Evolutionary conservation across 2,888 invertebrate species (phyloP), one percentile per base, ranked within the genome.

Genomic region (Falcaria lacertinaria): DNA sequence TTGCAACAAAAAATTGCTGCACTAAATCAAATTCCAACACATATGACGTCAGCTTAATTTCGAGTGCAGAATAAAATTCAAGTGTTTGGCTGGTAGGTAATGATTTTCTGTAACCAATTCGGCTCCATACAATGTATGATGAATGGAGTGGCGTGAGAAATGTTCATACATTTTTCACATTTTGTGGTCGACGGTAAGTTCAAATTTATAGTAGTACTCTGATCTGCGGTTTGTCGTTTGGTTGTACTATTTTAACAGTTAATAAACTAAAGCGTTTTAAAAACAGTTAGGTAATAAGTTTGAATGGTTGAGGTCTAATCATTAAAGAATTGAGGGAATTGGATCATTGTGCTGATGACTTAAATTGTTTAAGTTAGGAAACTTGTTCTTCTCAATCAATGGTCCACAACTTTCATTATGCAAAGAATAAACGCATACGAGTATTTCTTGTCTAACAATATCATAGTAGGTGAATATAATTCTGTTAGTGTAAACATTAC

Each of bases 101-200:
- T 28, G 28, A 38, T 38, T 34, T 38, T 40, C 25, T 40, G 34
- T 42, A 37, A 42, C 17, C 34, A 41, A 28, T 34, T 38, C 54
- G 63, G 64, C 56, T 46, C 60, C 28, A 8, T 56, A 74, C 78
- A 80, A 74, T 73, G 73, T 73, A 57, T 56, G 51, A 58, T 56
- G 54, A 68, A 60, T 72, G 57, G 63, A 73, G 74, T 68, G 57
- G 53, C 75, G 72, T 77, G 78, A 75, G 78, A 79, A 80, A 77
- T 71, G 52, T 52, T 40, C 47, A 42, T 44, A 47, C 60, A 66
- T 73, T 68, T 64, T 62, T 70, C 60, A 59, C 58, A 17, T 35
- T 36, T 19, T 14, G 14, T 19, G 37, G 22, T 13, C 37, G 17
- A 22, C 13, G 14, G 37, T 17, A 19, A 35, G 37, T 37, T 37